Evolutionary conservation across 2,888 invertebrate genomes (phyloP).

Genomic region (Deroplatys truncata): DNA sequence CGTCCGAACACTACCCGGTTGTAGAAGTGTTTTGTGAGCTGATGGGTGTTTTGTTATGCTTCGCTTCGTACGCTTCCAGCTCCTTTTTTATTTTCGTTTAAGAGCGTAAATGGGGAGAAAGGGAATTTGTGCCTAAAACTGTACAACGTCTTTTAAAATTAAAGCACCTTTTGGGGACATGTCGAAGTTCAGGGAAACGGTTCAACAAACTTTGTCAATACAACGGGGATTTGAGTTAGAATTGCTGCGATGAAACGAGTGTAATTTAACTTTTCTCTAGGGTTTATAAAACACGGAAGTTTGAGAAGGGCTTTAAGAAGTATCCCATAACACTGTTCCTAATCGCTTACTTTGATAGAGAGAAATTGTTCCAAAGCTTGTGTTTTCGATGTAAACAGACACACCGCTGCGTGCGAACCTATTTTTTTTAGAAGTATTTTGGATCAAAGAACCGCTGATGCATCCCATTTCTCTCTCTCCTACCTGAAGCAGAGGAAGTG

Average conservation of each 20-base stretch:
- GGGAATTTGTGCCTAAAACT: neutral
- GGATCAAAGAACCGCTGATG: too few species aligned
- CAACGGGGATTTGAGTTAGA: neutral
- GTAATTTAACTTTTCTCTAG: neutral
- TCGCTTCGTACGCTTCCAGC: neutral
- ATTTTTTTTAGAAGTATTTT: too few species aligned
- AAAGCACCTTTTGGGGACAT: neutral
- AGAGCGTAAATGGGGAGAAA: neutral
- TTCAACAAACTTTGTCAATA: neutral
- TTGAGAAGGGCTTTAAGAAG: neutral
- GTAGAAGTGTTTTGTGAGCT: neutral
- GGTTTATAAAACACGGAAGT: neutral
- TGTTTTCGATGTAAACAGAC: too few species aligned
- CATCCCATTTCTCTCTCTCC: too few species aligned
- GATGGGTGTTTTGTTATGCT: neutral
- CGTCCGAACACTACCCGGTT: neutral
- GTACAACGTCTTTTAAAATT: neutral
- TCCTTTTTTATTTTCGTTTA: neutral
- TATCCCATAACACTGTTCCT: neutral
- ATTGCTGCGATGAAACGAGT: neutral
- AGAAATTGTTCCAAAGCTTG: neutral
- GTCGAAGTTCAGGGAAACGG: neutral
- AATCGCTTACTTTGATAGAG: neutral
- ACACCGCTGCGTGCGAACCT: too few species aligned
- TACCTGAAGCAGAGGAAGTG: too few species aligned